Percentiles rank a stretch among this genome's conserved stretches.
phyloP scores from a whole-genome alignment of 2,113 vertebrate species.

The Isurus oxyrinchus region DNA sequence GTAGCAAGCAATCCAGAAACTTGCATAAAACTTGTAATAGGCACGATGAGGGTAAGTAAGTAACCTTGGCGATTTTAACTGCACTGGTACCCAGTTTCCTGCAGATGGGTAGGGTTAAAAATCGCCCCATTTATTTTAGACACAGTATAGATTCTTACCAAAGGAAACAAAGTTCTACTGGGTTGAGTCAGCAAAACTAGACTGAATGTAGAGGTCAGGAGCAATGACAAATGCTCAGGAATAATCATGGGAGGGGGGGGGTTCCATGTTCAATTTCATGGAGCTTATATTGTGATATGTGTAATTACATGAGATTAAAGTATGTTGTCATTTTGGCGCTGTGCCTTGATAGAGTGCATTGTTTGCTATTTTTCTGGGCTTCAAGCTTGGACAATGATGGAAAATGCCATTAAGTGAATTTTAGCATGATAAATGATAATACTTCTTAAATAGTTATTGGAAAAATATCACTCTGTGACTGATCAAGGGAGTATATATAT shows the following conservation, averaged over 20 bases:
- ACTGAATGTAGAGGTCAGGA: background rate
- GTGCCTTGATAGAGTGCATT: background rate
- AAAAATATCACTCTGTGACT: background rate
- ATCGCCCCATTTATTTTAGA: background rate
- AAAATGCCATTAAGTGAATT: background rate
- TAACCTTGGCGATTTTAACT: background rate
- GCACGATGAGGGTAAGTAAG: background rate
- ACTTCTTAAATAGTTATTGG: background rate
- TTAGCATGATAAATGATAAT: background rate
- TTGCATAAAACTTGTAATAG: background rate
- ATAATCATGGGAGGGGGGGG: background rate
- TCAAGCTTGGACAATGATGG: background rate
- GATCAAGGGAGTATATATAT: background rate
- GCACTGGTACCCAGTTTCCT: background rate
- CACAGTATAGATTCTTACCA: background rate
- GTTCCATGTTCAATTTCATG: background rate
- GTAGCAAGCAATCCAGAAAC: background rate
- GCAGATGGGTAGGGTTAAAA: background rate
- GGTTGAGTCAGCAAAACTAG: background rate
- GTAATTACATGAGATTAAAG: constrained; percentile 5
- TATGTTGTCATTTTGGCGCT: background rate
- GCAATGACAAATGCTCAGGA: background rate
- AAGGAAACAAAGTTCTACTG: background rate
- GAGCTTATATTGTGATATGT: background rate
- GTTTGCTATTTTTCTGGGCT: background rate